These are phyloP conservation scores for Drosophila watanabei DNA, from an alignment of 1,140 invertebrate species.

Conservation along the genomic window DNA sequence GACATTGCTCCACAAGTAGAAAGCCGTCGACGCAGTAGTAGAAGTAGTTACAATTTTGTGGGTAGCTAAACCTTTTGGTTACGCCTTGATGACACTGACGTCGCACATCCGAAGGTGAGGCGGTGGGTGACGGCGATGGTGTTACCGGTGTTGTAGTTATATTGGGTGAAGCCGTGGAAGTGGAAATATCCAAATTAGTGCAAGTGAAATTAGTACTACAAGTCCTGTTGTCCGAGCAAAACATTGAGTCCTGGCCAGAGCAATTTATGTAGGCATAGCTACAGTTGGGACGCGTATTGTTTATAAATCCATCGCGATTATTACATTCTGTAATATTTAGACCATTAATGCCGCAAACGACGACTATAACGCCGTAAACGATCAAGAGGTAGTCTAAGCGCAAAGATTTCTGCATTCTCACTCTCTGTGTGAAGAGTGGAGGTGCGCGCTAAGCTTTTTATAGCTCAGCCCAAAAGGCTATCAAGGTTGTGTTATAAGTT, in stretches of 20 bases:
- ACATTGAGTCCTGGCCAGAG: constrained; percentile 39
- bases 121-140: not conserved
- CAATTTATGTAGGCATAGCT: constrained; percentile 52
- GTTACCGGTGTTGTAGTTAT: not conserved
- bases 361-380: constrained; percentile 14
- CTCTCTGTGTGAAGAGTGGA: constrained; percentile 13
- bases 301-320: constrained; percentile 14
- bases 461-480: constrained; percentile 32
- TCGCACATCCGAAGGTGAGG: constrained; percentile 40
- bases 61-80: constrained; percentile 62
- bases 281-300: constrained; percentile 49
- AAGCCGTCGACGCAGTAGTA: constrained; percentile 69
- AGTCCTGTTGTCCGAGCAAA: constrained; percentile 17
- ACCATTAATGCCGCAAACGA: constrained; percentile 22
- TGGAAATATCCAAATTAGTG: not conserved
- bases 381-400: constrained; percentile 35
- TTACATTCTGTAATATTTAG: constrained; percentile 53
- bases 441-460: constrained; percentile 64
- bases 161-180: not conserved
- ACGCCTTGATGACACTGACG: constrained; percentile 51
- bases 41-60: constrained; percentile 80
- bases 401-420: constrained; percentile 60
- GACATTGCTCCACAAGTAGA: constrained; percentile 75
- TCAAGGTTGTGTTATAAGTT: constrained; percentile 59
- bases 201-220: constrained; percentile 43